Base-by-base conservation (phyloP, 2,888 invertebrate genomes). In the Aphrophora alni region DNA sequence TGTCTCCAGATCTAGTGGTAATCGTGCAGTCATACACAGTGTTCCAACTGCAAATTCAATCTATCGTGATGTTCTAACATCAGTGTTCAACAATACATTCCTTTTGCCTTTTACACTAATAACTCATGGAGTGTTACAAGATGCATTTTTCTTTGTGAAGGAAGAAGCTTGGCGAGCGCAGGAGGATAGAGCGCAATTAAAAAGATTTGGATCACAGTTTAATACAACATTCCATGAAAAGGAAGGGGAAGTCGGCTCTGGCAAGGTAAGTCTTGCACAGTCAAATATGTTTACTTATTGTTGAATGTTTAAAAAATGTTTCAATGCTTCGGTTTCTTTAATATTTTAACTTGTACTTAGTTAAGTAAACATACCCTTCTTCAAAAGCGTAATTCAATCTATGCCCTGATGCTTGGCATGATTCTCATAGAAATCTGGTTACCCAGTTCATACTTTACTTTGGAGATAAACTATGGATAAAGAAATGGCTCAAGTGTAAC, bases 91-190 rank as follows among this genome's bases (percentile, higher is more conserved):
- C 88, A 93, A 96, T 85, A 96, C 96, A 0, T 94, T 94, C 88
- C 91, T 97, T 86, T 89, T 97, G 85, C 96, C 96, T 51, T 96
- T 97, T 88, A 95, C 95, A 14, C 95, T 96, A 87, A 93, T 96
- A 76, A 94, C 96, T 38, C 96, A 97, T 88, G 95, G 94, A 84
- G 95, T 95, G 24, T 83, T 84, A 17, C 97, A 97, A 87, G 97
- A 97, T 87, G 95, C 96, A 14, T 97, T 97, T 90, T 97, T 95
- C 89, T 97, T 97, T 87, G 96, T 97, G 24, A 97, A 97, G 87
- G 96, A 97, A 87, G 95, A 96, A 84, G 93, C 94, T 0, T 96
- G 96, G 96, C 93, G 96, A 69, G 95, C 96, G 7, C 93, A 93
- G 82, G 96, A 97, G 86, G 97, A 97, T 87, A 93, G 95, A 85